Percentiles rank a stretch among this genome's conserved stretches.
phyloP scores from a whole-genome alignment of 1,140 invertebrate species.

The Meloidogyne floridensis region DNA sequence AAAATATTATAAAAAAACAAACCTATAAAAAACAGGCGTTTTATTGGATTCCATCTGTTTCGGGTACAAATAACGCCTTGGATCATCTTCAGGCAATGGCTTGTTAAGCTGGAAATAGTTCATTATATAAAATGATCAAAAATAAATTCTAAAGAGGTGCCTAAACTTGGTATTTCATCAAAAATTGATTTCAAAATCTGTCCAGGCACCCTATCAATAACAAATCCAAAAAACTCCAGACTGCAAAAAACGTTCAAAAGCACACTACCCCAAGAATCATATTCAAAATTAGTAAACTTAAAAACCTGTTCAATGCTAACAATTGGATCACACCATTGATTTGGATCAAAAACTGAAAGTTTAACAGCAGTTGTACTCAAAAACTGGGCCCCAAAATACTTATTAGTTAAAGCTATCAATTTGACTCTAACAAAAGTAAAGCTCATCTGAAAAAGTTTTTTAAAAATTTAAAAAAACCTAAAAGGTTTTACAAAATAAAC shows the following conservation, averaged over 20 bases:
- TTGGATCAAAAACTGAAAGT: background rate
- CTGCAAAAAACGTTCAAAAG: too few relatives aligned
- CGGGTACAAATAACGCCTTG: constrained; percentile 51
- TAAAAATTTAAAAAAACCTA: too few relatives aligned
- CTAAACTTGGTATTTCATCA: too few relatives aligned
- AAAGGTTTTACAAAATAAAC: too few relatives aligned
- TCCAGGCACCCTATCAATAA: too few relatives aligned
- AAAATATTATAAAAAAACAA: background rate
- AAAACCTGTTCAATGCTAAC: constrained; percentile 9
- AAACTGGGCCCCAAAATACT: background rate
- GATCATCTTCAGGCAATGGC: constrained; percentile 48
- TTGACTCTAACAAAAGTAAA: background rate
- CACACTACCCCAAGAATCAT: too few relatives aligned
- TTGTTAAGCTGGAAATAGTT: constrained; percentile 50
- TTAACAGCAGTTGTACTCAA: background rate
- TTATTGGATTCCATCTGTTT: constrained; percentile 58
- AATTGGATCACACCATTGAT: background rate
- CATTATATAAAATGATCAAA: too few relatives aligned
- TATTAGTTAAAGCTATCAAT: background rate
- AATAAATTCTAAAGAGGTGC: too few relatives aligned
- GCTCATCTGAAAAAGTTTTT: background rate
- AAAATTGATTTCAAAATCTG: too few relatives aligned
- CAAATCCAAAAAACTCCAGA: too few relatives aligned
- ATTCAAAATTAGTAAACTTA: constrained; percentile 3
- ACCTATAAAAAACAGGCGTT: constrained; percentile 57